phyloP scores from a whole-genome alignment of 1,140 invertebrate species.

The Proctacanthus coquilletti region DNA sequence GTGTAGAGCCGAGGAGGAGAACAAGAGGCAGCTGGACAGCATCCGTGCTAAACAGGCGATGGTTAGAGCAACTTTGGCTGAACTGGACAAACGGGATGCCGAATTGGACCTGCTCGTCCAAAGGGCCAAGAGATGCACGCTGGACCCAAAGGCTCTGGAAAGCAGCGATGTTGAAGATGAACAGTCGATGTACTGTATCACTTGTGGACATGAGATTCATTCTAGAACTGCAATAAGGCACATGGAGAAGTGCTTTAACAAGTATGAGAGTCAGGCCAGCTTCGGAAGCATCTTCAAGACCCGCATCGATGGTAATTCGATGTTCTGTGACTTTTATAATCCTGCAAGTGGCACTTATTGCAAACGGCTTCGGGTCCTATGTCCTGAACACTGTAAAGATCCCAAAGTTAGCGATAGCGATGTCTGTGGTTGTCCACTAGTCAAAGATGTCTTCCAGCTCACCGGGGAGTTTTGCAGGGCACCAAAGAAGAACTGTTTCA shows the following conservation, averaged over 20 bases:
- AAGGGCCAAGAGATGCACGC: conserved; percentile 49
- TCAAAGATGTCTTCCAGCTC: conserved; percentile 62
- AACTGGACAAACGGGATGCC: conserved; percentile 57
- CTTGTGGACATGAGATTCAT: conserved; percentile 88
- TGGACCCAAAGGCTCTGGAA: conserved; percentile 46
- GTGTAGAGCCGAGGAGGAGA: conserved; percentile 74
- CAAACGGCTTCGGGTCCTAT: conserved; percentile 86
- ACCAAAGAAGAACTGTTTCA: conserved; percentile 80
- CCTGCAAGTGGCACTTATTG: conserved; percentile 82
- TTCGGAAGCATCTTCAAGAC: conserved; percentile 92
- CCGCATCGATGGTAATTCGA: conserved; percentile 78
- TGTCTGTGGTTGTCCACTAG: conserved; percentile 84
- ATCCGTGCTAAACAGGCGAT: conserved; percentile 65
- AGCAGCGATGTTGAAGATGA: conserved; percentile 46
- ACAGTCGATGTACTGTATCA: conserved; percentile 87
- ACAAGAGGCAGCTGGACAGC: conserved; percentile 64
- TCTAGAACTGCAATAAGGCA: conserved; percentile 78
- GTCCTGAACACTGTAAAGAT: conserved; percentile 96
- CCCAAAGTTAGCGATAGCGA: conserved; percentile 70
- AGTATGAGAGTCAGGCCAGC: conserved; percentile 93
- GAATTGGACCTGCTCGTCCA: conserved; percentile 74
- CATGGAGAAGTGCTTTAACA: conserved; percentile 92
- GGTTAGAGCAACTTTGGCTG: conserved; percentile 56
- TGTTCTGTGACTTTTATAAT: conserved; percentile 98
- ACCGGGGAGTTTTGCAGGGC: conserved; percentile 52